Conservation (phyloP, 2,797 vertebrate species). For the Rhadinocentrus ornatus region DNA sequence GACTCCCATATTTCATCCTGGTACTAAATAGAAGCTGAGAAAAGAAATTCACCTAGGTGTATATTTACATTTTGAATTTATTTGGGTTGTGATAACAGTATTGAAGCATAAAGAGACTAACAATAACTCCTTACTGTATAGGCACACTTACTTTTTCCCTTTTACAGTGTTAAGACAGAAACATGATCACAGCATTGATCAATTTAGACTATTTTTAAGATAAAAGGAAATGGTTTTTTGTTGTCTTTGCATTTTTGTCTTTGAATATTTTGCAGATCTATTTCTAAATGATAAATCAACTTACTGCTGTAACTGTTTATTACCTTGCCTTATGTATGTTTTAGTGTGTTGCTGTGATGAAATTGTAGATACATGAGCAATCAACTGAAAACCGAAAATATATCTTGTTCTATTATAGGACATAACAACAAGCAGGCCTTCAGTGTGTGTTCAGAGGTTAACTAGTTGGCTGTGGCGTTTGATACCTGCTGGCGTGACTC, state of each 20-base stretch:
- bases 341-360: not conserved
- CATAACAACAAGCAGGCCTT: conserved; percentile 4
- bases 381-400: not conserved
- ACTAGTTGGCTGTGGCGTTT: conserved; percentile 48
- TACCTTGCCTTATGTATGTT: not conserved
- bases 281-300: not conserved
- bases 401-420: not conserved
- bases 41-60: not conserved
- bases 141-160: not conserved
- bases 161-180: not conserved
- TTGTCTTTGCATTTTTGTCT: not conserved
- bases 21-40: conserved; percentile 14
- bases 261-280: not conserved
- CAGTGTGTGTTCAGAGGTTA: not conserved
- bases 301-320: not conserved
- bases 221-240: not conserved
- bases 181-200: not conserved
- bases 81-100: not conserved
- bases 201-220: not conserved
- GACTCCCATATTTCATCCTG: conserved; percentile 69
- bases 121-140: not conserved
- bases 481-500: conserved; percentile 76
- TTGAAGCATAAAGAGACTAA: not conserved
- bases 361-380: not conserved
- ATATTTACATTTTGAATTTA: not conserved